Percentiles rank a stretch among this genome's conserved stretches.
Conservation (phyloP, 53 echinoderm and acorn worm genomes). For the Holothuria leucospilota region DNA sequence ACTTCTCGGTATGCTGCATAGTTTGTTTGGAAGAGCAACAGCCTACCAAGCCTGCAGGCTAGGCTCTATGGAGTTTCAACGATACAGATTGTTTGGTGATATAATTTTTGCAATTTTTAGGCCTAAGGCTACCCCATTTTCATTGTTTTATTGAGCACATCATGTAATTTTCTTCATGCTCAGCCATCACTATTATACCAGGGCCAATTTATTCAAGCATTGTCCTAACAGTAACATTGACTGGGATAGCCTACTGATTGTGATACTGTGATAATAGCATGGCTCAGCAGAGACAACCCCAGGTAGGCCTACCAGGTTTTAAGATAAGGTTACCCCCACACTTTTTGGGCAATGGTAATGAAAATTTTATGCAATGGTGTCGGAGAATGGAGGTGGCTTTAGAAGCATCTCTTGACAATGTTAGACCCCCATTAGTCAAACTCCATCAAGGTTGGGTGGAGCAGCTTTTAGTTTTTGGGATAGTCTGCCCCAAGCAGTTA, state of each 20-base stretch:
- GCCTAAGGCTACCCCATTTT: no score
- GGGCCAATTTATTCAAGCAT: no score
- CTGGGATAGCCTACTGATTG: neutral
- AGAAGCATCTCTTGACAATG: neutral
- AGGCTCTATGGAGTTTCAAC: no score
- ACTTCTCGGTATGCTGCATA: no score
- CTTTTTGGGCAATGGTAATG: neutral
- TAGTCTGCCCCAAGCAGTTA: neutral
- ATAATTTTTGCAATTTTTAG: no score
- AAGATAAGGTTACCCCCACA: neutral
- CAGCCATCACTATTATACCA: no score
- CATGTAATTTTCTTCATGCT: no score
- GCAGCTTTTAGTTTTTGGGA: neutral
- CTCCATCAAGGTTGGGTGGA: neutral
- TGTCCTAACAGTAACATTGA: no score
- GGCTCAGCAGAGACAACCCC: neutral
- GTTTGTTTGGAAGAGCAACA: neutral
- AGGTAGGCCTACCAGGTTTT: neutral
- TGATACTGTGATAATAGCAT: neutral
- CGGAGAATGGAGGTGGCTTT: conserved; percentile 1
- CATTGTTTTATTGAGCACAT: no score
- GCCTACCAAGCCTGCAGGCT: neutral
- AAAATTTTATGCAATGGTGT: conserved; percentile 17
- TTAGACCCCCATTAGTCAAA: neutral
- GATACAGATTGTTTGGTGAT: neutral